Evolutionary conservation across 2,888 invertebrate genomes (phyloP).

Genomic region (Nomada goodeniana): DNA sequence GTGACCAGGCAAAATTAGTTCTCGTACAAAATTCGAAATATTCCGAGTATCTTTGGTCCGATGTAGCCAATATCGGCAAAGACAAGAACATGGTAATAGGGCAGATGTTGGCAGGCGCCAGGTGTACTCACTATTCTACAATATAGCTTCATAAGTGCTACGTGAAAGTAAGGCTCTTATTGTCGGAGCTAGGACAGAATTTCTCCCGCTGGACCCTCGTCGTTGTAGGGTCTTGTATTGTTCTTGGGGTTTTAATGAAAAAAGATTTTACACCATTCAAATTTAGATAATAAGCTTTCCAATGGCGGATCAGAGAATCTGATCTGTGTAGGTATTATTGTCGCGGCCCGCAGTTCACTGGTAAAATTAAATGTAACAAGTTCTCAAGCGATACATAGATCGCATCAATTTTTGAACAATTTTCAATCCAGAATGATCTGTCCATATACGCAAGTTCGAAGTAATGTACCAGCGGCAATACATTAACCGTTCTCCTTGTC

Average conservation of each 20-base stretch:
- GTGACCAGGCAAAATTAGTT: slow-evolving; percentile 58
- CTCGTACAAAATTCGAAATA: slow-evolving; percentile 64
- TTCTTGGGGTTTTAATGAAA: background rate
- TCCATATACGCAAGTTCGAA: background rate
- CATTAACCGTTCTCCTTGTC: background rate
- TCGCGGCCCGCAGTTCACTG: no score
- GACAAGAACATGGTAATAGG: slow-evolving; percentile 47
- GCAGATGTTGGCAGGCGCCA: slow-evolving; percentile 65
- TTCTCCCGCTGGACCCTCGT: slow-evolving; percentile 2
- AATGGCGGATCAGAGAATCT: no score
- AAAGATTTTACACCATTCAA: background rate
- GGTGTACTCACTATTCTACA: slow-evolving; percentile 50
- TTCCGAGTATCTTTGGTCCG: slow-evolving; percentile 43
- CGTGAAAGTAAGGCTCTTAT: slow-evolving; percentile 27
- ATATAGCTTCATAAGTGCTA: slow-evolving; percentile 43
- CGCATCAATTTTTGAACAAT: no score
- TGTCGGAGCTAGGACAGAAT: slow-evolving; percentile 1
- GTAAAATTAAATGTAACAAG: no score
- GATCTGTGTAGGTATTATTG: no score
- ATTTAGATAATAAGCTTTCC: no score
- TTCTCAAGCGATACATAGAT: no score
- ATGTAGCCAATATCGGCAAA: slow-evolving; percentile 61
- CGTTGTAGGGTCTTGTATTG: background rate
- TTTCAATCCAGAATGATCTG: background rate
- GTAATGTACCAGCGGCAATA: no score